Evolutionary conservation across 1,140 invertebrate species (phyloP), one percentile per base, ranked within the genome.

Genomic region (Gryon sp.): DNA sequence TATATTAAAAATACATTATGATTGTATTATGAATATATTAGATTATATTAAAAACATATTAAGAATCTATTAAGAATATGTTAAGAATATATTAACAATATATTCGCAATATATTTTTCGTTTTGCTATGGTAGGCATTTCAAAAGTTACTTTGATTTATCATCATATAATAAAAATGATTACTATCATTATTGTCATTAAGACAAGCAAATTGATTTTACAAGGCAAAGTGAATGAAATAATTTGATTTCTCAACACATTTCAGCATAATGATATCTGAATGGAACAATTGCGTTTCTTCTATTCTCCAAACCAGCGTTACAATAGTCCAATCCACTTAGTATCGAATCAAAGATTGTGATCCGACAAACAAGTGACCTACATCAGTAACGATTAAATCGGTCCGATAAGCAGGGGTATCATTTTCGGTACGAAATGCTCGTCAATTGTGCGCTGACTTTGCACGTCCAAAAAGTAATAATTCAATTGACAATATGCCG

Each of bases 401-500:
- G 18, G 19, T 12, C 2, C 11, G 28, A 45, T 43, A 30, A 43
- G 15, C 26, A 26, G 40, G n/a, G 55, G 45, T 62, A 50, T 50
- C 40, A 34, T 55, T 55, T 66, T 45, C 38, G 22, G 41, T n/a
- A 14, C 40, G 50, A 66, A 69, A 40, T 46, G 9, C 18, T 26
- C 22, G 41, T 34, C 43, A 50, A 59, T 59, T 70, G 34, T 38
- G 4, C 12, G 12, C 18, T 48, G 63, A 76, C 57, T 66, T 68
- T 69, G 73, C 63, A 36, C 43, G 45, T 48, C 50, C 55, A 34
- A 68, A 68, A 68, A 46, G 57, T 62, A 55, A 63, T 74, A 65
- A 74, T 74, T 74, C 59, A 79, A 72, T 79, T 59, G 55, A 79
- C 60, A 70, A 75, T 75, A 34, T 26, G 57, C 40, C 19, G 70